These are phyloP conservation scores for Microtus oregoni DNA, from an alignment of 2,113 vertebrate genomes.

Conservation along the genomic window DNA sequence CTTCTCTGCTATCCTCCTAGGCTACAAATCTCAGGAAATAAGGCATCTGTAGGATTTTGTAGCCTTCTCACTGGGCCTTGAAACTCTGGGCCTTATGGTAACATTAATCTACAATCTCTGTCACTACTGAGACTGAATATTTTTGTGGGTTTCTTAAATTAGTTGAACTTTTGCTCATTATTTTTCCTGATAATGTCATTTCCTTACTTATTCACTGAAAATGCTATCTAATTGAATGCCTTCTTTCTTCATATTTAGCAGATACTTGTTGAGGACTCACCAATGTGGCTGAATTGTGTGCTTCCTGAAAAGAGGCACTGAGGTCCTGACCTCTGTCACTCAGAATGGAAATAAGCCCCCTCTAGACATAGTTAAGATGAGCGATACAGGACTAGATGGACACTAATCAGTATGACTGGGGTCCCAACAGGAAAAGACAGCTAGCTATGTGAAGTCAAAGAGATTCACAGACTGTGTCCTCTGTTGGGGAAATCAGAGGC, in stretches of 20 bases:
- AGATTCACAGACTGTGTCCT: background rate
- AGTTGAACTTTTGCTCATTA: background rate
- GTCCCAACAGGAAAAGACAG: background rate
- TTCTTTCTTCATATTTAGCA: background rate
- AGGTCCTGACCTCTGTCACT: background rate
- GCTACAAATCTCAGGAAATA: no score
- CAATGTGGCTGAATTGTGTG: background rate
- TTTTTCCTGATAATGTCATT: background rate
- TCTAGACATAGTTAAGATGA: background rate
- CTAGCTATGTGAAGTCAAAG: background rate
- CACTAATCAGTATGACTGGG: background rate
- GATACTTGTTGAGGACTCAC: background rate
- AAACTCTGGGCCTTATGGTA: background rate
- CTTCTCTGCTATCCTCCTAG: background rate
- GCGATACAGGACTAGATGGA: background rate
- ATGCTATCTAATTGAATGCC: background rate
- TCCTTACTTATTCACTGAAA: background rate
- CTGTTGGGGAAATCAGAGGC: background rate
- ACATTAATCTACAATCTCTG: background rate
- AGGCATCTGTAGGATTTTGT: background rate
- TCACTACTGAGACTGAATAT: background rate
- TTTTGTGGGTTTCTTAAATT: background rate
- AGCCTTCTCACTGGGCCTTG: no score
- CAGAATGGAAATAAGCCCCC: background rate
- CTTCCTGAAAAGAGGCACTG: background rate